Base-by-base conservation (phyloP, 2,797 vertebrate genomes). In the Manis crassicaudata region DNA sequence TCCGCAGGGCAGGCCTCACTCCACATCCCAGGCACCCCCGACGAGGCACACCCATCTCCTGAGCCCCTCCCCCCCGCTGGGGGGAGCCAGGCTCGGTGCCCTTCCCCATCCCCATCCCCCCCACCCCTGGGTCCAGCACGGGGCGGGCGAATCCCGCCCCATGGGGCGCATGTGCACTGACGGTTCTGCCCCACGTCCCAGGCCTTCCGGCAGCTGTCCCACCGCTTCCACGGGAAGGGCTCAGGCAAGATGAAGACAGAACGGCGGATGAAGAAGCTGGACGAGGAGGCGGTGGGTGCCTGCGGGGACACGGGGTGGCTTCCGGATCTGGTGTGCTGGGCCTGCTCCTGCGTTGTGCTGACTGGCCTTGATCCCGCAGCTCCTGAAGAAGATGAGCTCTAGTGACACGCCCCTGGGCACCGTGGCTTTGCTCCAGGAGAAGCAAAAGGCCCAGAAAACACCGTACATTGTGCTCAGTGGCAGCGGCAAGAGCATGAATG, bases 211-310 rank as follows among this genome's bases (percentile, higher is more conserved):
- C 99, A 99, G 97, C 98, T 99, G 9, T 99, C 99, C 0, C 99
- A 99, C 96, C 98, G 99, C 62, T 99, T 99, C 98, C 99, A 99
- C 0, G 99, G 99, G 1, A 99, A 99, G 92, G 99, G 99, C 6
- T 99, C 99, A 0, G 99, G 99, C 95, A 99, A 99, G 98, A 99
- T 99, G 99, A 99, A 99, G 98, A 99, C 99, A 0, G 99, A 99
- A 97, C 98, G 99, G 92, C 98, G 99, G 92, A 99, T 99, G 99
- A 99, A 99, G 97, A 99, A 99, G 98, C 97, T 99, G 76, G 99
- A 99, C 8, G 99, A 99, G 96, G 99, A 99, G 96, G 99, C 99
- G 90, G 99, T 99, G 97, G 95, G 98, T 97, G 70, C 3, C n/a
- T 9, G 0, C 1, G 1, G 43, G 32, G 58, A 12, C 0, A 0